Base-by-base conservation (phyloP, 1,140 invertebrate genomes). In the Sitophilus oryzae region DNA sequence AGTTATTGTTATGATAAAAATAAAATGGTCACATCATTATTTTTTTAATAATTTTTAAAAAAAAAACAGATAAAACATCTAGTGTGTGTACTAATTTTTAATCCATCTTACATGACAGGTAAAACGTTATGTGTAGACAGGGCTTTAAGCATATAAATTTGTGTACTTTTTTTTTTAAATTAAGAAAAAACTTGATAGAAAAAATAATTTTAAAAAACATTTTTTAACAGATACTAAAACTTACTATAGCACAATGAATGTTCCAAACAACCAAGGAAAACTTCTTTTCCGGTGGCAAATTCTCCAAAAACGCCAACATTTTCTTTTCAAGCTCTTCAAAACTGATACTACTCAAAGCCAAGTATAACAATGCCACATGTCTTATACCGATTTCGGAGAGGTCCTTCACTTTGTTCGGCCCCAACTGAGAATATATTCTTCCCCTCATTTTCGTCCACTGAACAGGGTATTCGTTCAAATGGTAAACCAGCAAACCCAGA, bases 401-500 rank as follows among this genome's bases (percentile, higher is more conserved):
- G 43, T 68, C 60, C 15, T 62, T 64, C 8, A 68, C 48, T 61
- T 69, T 71, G 35, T 63, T 60, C 2, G 65, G 60, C 2, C 65
- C 63, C 10, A 71, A 50, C 53, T 67, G 64, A 4, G 67, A 68
- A 55, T 66, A 71, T 53, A 71, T 69, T 18, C 69, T 45, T 3
- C 67, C 67, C 46, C 66, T 65, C 18, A 71, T 59, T 55, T 68
- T 69, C 2, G 51, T 58, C 69, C 69, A 71, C 37, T 71, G 66
- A 18, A 50, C 40, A 10, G 69, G 66, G 59, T 67, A 55, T 37
- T 60, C 56, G 36, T 8, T 49, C 23, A 71, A 57, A 44, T 71
- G 63, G 20, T 46, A 43, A 3, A 58, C 34, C 8, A 71, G 45
- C 51, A 71, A 58, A 30, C 52, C 58, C 52, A 65, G 44, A 58